Base-by-base conservation (phyloP, 2,888 invertebrate genomes). In the Acleris cristana region DNA sequence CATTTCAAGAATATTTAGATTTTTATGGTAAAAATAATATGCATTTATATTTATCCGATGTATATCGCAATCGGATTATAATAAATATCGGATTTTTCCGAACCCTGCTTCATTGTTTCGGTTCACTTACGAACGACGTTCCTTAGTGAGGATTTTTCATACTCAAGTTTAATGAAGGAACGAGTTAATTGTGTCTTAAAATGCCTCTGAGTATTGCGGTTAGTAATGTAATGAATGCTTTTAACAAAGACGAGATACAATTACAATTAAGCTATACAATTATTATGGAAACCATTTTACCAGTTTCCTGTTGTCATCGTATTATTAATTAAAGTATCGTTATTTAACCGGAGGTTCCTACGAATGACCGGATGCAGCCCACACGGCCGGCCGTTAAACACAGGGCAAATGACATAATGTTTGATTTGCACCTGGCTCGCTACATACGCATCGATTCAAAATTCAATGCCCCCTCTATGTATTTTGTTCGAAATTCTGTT, bases 401-500 rank as follows among this genome's bases (percentile, higher is more conserved):
- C 61, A 52, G 48, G 30, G 54, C 54, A 57, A 63, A 67, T 63
- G 67, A 63, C 67, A 67, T 58, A 67, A 58, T 57, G 63, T 63
- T 63, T 53, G 63, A 63, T 58, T 67, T 58, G 62, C 67, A 67
- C 67, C 67, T 67, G 67, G 58, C 58, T 67, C 56, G 51, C 59
- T 59, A 63, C 59, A 49, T 68, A 60, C 55, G 51, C 14, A 64
- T 57, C 64, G 60, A 68, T 59, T 69, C 71, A 67, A 66, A 74
- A 75, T 72, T 58, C 61, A 65, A 69, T 69, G 56, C 61, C 58
- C 70, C 70, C 65, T 73, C 69, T 72, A 73, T 71, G 80, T 78
- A 78, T 79, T 77, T 73, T 79, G 79, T 79, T 85, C 83, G 79
- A 76, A 79, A 83, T 72, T 79, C 83, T 71, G 81, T 82, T 78